A percentile compares a stretch with the other conserved stretches of the same genome.
phyloP scores from a whole-genome alignment of 1,140 invertebrate species.

The Bombus affinis region DNA sequence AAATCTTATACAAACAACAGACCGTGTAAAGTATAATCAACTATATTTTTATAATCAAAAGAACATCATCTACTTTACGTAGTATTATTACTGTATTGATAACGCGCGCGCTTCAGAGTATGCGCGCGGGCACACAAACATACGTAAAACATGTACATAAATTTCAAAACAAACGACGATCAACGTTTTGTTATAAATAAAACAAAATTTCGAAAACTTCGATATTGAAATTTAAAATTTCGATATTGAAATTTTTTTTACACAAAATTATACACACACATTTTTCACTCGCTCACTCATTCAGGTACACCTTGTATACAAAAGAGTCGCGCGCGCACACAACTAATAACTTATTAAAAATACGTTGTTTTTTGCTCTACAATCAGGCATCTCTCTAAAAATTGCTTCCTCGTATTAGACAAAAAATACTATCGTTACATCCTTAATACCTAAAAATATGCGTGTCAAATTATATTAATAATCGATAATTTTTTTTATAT shows the following conservation, averaged over 20 bases:
- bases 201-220: slow-evolving; percentile 33
- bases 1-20: slow-evolving; percentile 63
- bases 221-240: neutral
- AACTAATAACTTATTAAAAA: slow-evolving; percentile 79
- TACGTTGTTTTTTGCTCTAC: slow-evolving; percentile 71
- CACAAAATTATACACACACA: slow-evolving; percentile 19
- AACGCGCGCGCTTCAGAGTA: slow-evolving; percentile 43
- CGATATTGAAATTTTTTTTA: slow-evolving; percentile 27
- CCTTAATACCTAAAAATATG: slow-evolving; percentile 74
- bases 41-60: slow-evolving; percentile 77
- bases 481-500: slow-evolving; percentile 70
- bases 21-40: slow-evolving; percentile 72
- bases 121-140: slow-evolving; percentile 45
- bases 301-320: slow-evolving; percentile 56
- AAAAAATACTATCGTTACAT: slow-evolving; percentile 70
- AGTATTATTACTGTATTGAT: slow-evolving; percentile 70
- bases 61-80: slow-evolving; percentile 72
- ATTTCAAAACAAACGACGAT: slow-evolving; percentile 50
- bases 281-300: slow-evolving; percentile 32
- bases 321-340: slow-evolving; percentile 64
- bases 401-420: slow-evolving; percentile 72
- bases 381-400: slow-evolving; percentile 73
- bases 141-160: slow-evolving; percentile 45
- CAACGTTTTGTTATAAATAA: slow-evolving; percentile 52
- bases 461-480: slow-evolving; percentile 73